A percentile compares a stretch with the other conserved stretches of the same genome.
Conservation (phyloP, 2,113 vertebrate species). For the Gopherus flavomarginatus region DNA sequence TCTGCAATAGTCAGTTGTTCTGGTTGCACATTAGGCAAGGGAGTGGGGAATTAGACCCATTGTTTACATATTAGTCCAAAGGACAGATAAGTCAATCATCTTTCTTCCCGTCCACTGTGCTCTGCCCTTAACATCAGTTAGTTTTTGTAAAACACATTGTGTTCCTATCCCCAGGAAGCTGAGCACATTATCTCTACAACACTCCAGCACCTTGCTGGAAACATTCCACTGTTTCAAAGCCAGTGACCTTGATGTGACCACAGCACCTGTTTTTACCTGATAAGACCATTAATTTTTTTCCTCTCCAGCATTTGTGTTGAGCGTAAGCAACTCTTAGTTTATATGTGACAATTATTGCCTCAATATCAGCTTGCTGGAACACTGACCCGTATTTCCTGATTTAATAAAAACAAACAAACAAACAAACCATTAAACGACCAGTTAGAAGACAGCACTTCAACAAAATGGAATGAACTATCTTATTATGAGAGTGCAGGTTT, state of each 20-base stretch:
- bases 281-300: conserved; percentile 69
- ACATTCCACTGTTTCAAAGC: conserved; percentile 11
- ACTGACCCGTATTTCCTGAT: conserved; percentile 51
- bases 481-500: neutral
- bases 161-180: conserved; percentile 39
- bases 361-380: conserved; percentile 19
- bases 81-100: conserved; percentile 48
- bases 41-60: conserved; percentile 32
- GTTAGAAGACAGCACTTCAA: conserved; percentile 57
- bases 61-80: conserved; percentile 51
- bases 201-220: conserved; percentile 55
- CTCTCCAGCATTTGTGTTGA: conserved; percentile 46
- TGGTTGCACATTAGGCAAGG: neutral
- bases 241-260: conserved; percentile 68
- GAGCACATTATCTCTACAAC: conserved; percentile 46
- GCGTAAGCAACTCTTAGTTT: conserved; percentile 71
- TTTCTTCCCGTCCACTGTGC: conserved; percentile 1
- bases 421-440: conserved; percentile 46
- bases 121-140: conserved; percentile 60
- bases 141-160: neutral
- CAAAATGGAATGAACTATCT: conserved; percentile 17
- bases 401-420: neutral
- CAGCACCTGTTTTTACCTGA: conserved; percentile 73
- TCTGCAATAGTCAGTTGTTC: neutral
- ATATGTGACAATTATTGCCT: conserved; percentile 17